Evolutionary conservation across 2,888 invertebrate species (phyloP).

Genomic region (Athalia circularis): DNA sequence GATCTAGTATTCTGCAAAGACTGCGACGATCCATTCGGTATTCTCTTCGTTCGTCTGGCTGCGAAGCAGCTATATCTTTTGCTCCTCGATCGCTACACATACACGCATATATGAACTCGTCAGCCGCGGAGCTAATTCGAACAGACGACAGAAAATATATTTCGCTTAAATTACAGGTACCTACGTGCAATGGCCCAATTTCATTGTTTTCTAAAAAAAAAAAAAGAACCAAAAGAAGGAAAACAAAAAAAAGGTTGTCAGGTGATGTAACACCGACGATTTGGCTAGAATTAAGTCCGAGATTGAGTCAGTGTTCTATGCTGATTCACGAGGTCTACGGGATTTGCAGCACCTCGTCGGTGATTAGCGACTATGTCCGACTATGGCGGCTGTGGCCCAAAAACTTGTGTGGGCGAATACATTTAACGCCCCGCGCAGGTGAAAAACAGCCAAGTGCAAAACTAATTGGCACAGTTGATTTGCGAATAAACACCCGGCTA

Average conservation of each 20-base stretch:
- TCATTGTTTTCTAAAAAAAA: no score
- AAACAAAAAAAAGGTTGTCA: no score
- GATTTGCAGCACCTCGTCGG: slow-evolving; percentile 4
- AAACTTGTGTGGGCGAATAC: slow-evolving; percentile 1
- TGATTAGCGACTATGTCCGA: slow-evolving; percentile 1
- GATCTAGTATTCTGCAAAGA: slow-evolving; percentile 44
- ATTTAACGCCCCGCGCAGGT: neutral
- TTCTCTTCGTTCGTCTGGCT: slow-evolving; percentile 47
- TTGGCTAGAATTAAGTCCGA: neutral
- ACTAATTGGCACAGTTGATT: neutral
- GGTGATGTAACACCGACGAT: no score
- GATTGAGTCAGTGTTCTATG: neutral
- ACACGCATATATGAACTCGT: neutral
- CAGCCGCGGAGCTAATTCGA: neutral
- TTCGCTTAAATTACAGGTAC: no score
- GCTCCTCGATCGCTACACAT: slow-evolving; percentile 7
- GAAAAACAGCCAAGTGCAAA: neutral
- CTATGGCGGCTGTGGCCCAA: neutral
- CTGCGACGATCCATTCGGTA: slow-evolving; percentile 46
- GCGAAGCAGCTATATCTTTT: neutral
- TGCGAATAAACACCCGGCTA: neutral
- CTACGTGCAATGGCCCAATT: no score
- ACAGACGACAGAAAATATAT: neutral
- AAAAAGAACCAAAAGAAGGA: no score
- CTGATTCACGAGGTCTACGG: slow-evolving; percentile 1